Conservation (phyloP, 2,888 invertebrate genomes). For the Saturnia pavonia region DNA sequence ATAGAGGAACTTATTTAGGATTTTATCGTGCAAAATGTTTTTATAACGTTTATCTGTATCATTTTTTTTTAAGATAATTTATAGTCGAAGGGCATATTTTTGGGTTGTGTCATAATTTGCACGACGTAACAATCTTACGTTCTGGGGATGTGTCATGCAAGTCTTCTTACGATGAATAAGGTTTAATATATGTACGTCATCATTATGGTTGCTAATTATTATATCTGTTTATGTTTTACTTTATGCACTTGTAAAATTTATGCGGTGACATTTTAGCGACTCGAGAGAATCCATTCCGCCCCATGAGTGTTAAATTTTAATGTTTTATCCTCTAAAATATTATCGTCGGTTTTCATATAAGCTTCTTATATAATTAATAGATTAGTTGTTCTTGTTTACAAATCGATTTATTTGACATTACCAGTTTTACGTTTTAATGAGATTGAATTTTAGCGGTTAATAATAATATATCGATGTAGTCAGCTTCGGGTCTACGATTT, state of each 20-base stretch:
- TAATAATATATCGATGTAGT: slow-evolving; percentile 22
- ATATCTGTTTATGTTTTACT: neutral
- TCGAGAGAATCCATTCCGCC: neutral
- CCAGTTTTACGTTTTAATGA: neutral
- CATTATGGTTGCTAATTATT: neutral
- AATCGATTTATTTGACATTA: neutral
- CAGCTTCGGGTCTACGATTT: too few species aligned
- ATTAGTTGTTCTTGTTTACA: neutral
- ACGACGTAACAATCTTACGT: too few species aligned
- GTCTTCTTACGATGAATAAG: too few species aligned
- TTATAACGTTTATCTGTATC: too few species aligned
- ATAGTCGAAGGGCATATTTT: too few species aligned
- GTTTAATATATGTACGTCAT: neutral
- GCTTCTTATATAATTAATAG: neutral
- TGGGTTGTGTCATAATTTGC: too few species aligned
- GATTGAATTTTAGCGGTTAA: slow-evolving; percentile 16
- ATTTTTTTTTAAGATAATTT: too few species aligned
- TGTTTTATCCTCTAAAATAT: neutral
- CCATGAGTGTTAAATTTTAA: slow-evolving; percentile 3
- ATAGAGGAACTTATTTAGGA: too few species aligned
- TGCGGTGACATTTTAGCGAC: neutral
- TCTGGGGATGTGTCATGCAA: too few species aligned
- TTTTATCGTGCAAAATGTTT: too few species aligned
- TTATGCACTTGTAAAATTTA: too few species aligned
- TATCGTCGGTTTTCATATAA: neutral